A percentile compares a stretch with the other conserved stretches of the same genome.
These are phyloP conservation scores for Noctua janthina DNA, from an alignment of 2,888 invertebrate genomes.

Conservation along the genomic window DNA sequence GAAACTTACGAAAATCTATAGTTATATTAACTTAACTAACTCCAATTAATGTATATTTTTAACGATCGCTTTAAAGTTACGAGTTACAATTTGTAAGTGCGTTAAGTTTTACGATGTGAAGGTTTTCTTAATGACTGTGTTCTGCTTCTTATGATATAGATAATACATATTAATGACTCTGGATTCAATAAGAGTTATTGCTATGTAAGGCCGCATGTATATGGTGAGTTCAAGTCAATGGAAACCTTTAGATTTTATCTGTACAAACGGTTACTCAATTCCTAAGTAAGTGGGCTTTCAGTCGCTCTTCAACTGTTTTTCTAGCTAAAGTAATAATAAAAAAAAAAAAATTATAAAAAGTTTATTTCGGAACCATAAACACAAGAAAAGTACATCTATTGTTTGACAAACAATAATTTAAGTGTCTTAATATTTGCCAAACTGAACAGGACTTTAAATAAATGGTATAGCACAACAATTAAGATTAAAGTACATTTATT, in stretches of 20 bases:
- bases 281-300: background rate
- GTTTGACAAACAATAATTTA: background rate
- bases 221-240: background rate
- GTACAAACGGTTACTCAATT: conserved; percentile 11
- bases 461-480: conserved; percentile 30
- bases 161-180: conserved; percentile 37
- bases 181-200: conserved; percentile 11
- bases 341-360: no score
- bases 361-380: no score
- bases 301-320: background rate
- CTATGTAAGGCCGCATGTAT: background rate
- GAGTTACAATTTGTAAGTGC: conserved; percentile 40
- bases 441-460: background rate
- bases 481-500: conserved; percentile 33
- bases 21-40: conserved; percentile 61
- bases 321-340: no score
- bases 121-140: conserved; percentile 33
- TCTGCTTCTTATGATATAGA: conserved; percentile 11
- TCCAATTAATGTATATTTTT: conserved; percentile 58
- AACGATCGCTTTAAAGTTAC: conserved; percentile 40
- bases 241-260: background rate
- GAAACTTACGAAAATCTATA: conserved; percentile 60
- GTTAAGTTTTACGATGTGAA: conserved; percentile 46
- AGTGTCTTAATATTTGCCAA: background rate
- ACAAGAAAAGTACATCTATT: background rate